phyloP scores from a whole-genome alignment of 1,140 invertebrate genomes.

The Asobara japonica region DNA sequence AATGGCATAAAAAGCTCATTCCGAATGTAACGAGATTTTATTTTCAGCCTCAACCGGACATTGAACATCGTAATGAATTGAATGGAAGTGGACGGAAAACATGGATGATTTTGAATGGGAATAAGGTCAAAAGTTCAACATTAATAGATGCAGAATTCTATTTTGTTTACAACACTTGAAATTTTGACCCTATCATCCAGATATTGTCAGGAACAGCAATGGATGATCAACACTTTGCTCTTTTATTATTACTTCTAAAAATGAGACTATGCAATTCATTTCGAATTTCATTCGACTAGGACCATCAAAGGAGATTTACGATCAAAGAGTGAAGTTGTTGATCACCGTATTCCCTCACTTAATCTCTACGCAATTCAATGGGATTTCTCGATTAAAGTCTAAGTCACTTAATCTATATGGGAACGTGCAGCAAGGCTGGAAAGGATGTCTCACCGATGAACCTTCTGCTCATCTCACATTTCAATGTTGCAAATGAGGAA shows the following conservation, averaged over 20 bases:
- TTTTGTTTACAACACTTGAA: conserved; percentile 18
- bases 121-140: neutral
- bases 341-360: too few species aligned
- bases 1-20: neutral
- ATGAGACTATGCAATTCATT: too few species aligned
- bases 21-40: conserved; percentile 14
- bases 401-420: too few species aligned
- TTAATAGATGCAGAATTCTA: conserved; percentile 10
- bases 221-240: conserved; percentile 1
- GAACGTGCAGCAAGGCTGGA: too few species aligned
- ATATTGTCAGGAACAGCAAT: conserved; percentile 13
- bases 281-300: too few species aligned
- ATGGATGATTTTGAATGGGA: conserved; percentile 9
- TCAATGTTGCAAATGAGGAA: neutral
- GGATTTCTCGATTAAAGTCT: too few species aligned
- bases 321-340: too few species aligned
- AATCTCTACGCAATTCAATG: too few species aligned
- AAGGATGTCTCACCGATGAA: too few species aligned
- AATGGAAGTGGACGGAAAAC: neutral
- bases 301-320: too few species aligned
- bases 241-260: too few species aligned
- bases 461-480: too few species aligned
- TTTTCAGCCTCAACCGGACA: conserved; percentile 20
- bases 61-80: conserved; percentile 8
- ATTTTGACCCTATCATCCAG: conserved; percentile 20